A percentile compares a stretch with the other conserved stretches of the same genome.
Conservation (phyloP, 2,113 vertebrate species). For the Crocuta crocuta region DNA sequence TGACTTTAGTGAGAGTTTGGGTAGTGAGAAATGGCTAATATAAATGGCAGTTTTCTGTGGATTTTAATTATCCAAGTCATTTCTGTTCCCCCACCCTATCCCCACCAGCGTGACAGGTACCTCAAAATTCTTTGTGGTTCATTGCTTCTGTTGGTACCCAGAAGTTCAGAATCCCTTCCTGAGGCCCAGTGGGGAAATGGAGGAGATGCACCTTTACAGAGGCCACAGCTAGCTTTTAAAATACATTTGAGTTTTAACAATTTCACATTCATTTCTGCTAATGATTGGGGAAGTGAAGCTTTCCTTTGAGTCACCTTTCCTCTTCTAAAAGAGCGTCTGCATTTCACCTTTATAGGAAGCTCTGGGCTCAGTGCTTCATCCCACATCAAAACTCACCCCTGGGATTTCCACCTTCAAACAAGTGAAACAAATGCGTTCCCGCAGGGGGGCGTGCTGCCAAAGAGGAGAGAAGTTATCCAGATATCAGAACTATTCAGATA, state of each 20-base stretch:
- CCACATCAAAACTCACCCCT: conserved; percentile 75
- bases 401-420: conserved; percentile 73
- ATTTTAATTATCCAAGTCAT: conserved; percentile 47
- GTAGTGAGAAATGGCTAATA: background rate
- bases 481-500: conserved; percentile 41
- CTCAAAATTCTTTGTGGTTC: background rate
- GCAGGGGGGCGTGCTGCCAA: background rate
- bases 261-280: conserved; percentile 75
- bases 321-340: background rate
- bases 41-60: background rate
- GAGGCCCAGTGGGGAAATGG: background rate
- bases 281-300: conserved; percentile 67
- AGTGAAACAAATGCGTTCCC: conserved; percentile 69
- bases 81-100: background rate
- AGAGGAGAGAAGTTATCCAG: conserved; percentile 45
- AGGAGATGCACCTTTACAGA: background rate
- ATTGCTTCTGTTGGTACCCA: background rate
- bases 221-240: conserved; percentile 52
- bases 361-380: conserved; percentile 28
- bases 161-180: conserved; percentile 9
- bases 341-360: conserved; percentile 67
- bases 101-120: background rate
- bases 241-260: conserved; percentile 55
- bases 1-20: background rate
- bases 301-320: conserved; percentile 62